phyloP scores from a whole-genome alignment of 2,888 invertebrate species.

The Labia minor region DNA sequence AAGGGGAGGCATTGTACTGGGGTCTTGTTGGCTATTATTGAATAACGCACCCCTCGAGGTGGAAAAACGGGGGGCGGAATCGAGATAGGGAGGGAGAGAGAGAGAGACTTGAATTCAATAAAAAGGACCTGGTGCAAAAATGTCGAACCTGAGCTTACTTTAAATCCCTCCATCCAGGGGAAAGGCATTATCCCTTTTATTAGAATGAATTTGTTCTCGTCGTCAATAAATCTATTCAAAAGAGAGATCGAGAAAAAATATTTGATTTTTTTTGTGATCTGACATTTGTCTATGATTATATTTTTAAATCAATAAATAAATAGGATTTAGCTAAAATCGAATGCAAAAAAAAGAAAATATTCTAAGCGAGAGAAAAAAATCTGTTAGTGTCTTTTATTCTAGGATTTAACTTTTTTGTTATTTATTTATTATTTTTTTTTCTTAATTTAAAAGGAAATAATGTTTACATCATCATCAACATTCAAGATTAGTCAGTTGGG shows the following conservation, averaged over 20 bases:
- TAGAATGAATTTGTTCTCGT: slow-evolving; percentile 7
- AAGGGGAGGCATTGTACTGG: neutral
- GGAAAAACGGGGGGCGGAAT: neutral
- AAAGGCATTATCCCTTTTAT: slow-evolving; percentile 1
- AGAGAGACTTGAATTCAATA: neutral
- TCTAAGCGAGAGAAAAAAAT: too few relatives aligned
- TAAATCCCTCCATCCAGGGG: neutral
- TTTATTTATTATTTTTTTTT: too few relatives aligned
- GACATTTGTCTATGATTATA: neutral
- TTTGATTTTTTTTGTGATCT: neutral
- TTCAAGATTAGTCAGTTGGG: too few relatives aligned
- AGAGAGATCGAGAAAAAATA: neutral
- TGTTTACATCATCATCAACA: too few relatives aligned
- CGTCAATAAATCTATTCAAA: slow-evolving; percentile 3
- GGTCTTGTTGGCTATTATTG: neutral
- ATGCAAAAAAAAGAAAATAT: too few relatives aligned
- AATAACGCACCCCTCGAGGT: neutral
- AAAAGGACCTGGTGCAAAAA: slow-evolving; percentile 4
- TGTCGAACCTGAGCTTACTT: neutral
- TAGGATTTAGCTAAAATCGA: neutral
- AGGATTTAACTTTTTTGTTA: too few relatives aligned
- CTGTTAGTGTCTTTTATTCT: too few relatives aligned
- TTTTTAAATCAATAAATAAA: slow-evolving; percentile 7
- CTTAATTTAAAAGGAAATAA: too few relatives aligned
- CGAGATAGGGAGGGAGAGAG: neutral